Evolutionary conservation across 2,888 invertebrate genomes (phyloP).

Genomic region (Sepiola atlantica): DNA sequence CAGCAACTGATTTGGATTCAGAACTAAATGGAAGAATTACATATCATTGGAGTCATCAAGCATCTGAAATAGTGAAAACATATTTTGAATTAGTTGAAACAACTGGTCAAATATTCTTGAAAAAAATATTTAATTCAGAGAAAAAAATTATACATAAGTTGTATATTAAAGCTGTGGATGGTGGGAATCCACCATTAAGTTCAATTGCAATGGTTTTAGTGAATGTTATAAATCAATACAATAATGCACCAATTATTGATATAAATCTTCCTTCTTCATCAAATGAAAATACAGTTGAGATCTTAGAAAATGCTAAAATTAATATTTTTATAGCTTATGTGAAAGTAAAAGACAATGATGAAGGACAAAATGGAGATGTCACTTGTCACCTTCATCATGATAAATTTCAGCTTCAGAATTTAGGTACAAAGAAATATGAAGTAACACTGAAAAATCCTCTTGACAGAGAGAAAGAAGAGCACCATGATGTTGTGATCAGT

Average conservation of each 20-base stretch:
- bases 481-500: slow-evolving; percentile 1
- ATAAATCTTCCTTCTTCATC: not conserved
- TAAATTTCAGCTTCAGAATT: not conserved
- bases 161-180: not conserved
- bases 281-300: not conserved
- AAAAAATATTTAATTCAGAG: not conserved
- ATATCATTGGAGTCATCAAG: not conserved
- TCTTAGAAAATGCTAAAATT: not conserved
- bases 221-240: not conserved
- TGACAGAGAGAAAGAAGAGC: not conserved
- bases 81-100: not conserved
- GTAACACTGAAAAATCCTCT: not conserved
- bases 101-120: not conserved
- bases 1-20: not conserved
- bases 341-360: not conserved
- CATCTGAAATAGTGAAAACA: not conserved
- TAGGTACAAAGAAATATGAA: not conserved
- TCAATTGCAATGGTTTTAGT: not conserved
- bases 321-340: not conserved
- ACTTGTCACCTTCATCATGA: not conserved
- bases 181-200: not conserved
- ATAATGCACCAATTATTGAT: not conserved
- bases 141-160: not conserved
- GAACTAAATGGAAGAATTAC: not conserved
- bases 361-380: not conserved